These are phyloP conservation scores for Pentalonia nigronervosa DNA, from an alignment of 1,140 invertebrate genomes.

Conservation along the genomic window DNA sequence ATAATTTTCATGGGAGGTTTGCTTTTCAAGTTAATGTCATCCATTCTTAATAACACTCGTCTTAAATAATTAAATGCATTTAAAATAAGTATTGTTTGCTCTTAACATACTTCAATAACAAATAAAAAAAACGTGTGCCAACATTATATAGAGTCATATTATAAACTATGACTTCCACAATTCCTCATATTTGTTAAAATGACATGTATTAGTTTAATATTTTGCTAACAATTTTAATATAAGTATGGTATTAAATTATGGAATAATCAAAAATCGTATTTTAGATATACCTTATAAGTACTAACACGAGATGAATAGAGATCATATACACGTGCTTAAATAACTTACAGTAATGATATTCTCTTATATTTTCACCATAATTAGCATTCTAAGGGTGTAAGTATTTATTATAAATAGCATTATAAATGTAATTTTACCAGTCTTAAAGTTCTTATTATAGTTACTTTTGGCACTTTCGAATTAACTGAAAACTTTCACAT, in stretches of 20 bases:
- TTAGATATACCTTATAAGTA: neutral
- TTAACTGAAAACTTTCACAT: conserved; percentile 2
- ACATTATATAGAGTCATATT: neutral
- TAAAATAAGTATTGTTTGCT: neutral
- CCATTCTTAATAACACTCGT: neutral
- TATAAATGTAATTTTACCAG: neutral
- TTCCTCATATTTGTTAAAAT: neutral
- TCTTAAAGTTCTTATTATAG: neutral
- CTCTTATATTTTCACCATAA: neutral
- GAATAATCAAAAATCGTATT: neutral
- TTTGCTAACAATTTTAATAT: neutral
- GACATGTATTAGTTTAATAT: no score
- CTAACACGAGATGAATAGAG: neutral
- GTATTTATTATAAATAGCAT: neutral
- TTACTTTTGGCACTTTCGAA: neutral
- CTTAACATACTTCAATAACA: neutral
- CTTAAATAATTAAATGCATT: neutral
- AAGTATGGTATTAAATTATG: neutral
- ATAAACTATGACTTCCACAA: neutral
- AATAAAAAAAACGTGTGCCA: no score
- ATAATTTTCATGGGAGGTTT: conserved; percentile 22
- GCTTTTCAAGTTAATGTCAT: neutral
- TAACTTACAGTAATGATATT: neutral
- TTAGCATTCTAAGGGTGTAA: neutral
- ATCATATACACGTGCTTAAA: neutral